Evolutionary conservation across 2,797 vertebrate species (phyloP).

Genomic region (Pseudotriccus pelzelni): DNA sequence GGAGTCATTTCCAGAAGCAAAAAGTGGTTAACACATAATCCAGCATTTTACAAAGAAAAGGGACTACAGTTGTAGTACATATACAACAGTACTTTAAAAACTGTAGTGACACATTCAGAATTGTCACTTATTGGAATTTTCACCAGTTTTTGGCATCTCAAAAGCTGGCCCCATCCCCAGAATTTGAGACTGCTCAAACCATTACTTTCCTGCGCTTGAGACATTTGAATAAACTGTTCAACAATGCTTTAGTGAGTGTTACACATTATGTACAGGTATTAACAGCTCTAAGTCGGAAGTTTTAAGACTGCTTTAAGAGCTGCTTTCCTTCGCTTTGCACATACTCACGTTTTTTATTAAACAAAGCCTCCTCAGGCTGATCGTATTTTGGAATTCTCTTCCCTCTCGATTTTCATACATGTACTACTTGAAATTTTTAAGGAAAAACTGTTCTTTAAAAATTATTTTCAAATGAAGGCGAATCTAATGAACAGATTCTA

Average conservation of each 20-base stretch:
- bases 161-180: not conserved
- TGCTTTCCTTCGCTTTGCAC: not conserved
- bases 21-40: not conserved
- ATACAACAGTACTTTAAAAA: rapidly evolving
- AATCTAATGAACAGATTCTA: not conserved
- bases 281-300: not conserved
- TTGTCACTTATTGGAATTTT: not conserved
- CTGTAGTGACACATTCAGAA: not conserved
- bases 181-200: not conserved
- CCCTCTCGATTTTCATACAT: not conserved
- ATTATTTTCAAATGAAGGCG: constrained; percentile 15
- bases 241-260: not conserved
- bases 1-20: rapidly evolving
- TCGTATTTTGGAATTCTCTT: not conserved
- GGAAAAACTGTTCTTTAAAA: not conserved
- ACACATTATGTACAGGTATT: not conserved
- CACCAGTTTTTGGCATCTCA: not conserved
- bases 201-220: not conserved
- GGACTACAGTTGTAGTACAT: not conserved
- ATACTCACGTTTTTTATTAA: not conserved
- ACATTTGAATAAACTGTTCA: not conserved
- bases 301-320: not conserved
- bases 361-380: not conserved
- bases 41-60: not conserved
- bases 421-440: not conserved